Conservation (phyloP, 2,888 invertebrate species). For the Dexiosoma caninum region DNA sequence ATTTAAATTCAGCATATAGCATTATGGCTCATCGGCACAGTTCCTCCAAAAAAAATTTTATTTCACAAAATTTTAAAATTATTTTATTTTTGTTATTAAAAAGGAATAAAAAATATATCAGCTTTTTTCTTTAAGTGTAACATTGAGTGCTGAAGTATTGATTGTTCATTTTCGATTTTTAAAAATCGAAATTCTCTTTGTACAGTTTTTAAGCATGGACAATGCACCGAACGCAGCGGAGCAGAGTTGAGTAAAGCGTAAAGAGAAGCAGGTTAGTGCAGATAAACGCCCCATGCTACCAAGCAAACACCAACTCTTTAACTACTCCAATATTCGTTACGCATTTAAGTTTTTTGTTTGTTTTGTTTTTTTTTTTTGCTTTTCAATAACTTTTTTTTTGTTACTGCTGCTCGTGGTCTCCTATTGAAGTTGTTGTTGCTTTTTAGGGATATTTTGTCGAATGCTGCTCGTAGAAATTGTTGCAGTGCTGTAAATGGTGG, state of each 20-base stretch:
- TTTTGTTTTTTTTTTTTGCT: no score
- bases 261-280: neutral
- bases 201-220: conserved; percentile 1
- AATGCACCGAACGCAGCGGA: neutral
- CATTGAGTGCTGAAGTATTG: neutral
- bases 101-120: no score
- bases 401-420: neutral
- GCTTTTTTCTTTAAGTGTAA: neutral
- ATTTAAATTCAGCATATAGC: no score
- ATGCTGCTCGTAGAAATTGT: conserved; percentile 14
- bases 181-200: conserved; percentile 69
- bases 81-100: no score
- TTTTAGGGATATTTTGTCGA: conserved; percentile 13
- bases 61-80: no score
- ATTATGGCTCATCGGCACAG: no score
- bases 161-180: conserved; percentile 72
- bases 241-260: neutral
- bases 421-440: neutral
- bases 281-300: neutral
- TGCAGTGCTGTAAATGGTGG: conserved; percentile 1
- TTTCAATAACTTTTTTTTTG: conserved; percentile 18
- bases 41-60: no score
- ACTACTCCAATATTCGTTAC: conserved; percentile 35
- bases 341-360: no score
- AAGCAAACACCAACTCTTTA: neutral